These are phyloP conservation scores for Rhizomys pruinosus DNA, from an alignment of 2,113 vertebrate genomes.

Conservation along the genomic window DNA sequence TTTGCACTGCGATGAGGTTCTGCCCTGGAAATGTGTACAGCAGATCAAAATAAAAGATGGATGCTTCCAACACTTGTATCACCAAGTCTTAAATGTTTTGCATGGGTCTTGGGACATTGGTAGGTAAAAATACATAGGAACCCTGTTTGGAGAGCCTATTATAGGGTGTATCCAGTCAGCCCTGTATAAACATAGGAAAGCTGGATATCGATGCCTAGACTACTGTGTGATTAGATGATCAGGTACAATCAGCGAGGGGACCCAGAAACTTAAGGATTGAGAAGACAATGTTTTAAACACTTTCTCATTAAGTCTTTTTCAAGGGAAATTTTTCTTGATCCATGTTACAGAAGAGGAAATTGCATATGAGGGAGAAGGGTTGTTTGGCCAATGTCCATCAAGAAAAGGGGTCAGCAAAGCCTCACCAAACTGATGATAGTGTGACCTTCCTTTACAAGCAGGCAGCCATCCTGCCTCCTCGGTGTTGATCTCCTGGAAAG, in stretches of 20 bases:
- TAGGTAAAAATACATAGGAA: not conserved
- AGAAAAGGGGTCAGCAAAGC: not conserved
- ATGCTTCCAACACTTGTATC: not conserved
- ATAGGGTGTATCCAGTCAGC: not conserved
- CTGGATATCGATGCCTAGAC: not conserved
- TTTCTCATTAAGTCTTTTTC: not conserved
- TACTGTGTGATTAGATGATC: not conserved
- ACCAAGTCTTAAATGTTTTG: not conserved
- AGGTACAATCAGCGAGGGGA: not conserved
- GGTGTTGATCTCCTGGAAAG: not conserved
- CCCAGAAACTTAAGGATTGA: not conserved
- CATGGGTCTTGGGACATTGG: not conserved
- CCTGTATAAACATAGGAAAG: not conserved
- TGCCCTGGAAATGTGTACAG: slow-evolving; percentile 26
- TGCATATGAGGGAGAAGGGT: not conserved
- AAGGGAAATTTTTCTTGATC: not conserved
- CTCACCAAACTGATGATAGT: not conserved
- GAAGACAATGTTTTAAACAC: not conserved
- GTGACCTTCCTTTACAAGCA: not conserved
- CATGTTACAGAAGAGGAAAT: slow-evolving; percentile 17
- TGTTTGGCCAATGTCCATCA: not conserved
- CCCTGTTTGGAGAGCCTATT: accelerated
- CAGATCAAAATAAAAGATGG: slow-evolving; percentile 4
- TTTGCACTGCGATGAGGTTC: slow-evolving; percentile 53
- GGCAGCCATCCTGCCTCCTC: not conserved